These are phyloP conservation scores for Adelognathus sp. DNA, from an alignment of 2,888 invertebrate genomes.

Conservation along the genomic window DNA sequence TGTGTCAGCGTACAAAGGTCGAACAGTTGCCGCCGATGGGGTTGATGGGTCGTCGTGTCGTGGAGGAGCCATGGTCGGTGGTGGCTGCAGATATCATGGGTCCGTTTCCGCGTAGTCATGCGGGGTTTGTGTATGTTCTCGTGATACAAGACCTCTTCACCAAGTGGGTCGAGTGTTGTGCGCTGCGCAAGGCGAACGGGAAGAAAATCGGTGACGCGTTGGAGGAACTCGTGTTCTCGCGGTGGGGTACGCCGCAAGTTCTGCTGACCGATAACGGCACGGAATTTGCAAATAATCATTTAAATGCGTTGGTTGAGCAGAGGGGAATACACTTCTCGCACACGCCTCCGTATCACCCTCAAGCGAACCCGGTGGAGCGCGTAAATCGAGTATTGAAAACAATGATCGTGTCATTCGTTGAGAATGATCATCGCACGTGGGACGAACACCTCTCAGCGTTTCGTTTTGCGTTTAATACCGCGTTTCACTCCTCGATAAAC, in stretches of 20 bases:
- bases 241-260: constrained; percentile 58
- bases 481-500: constrained; percentile 50
- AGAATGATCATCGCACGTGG: constrained; percentile 63
- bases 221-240: constrained; percentile 54
- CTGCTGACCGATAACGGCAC: constrained; percentile 64
- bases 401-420: constrained; percentile 66
- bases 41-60: neutral
- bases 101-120: constrained; percentile 50
- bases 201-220: constrained; percentile 38
- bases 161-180: constrained; percentile 52
- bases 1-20: constrained; percentile 57
- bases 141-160: constrained; percentile 63
- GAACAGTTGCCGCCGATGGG: neutral
- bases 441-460: constrained; percentile 61
- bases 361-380: constrained; percentile 60
- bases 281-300: constrained; percentile 50
- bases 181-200: constrained; percentile 56
- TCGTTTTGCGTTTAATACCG: constrained; percentile 60
- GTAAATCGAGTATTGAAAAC: constrained; percentile 64
- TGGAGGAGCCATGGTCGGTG: constrained; percentile 53
- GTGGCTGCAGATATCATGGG: constrained; percentile 57
- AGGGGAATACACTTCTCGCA: constrained; percentile 44
- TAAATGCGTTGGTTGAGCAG: constrained; percentile 32
- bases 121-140: constrained; percentile 47
- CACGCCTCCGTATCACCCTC: constrained; percentile 57